phyloP scores from a whole-genome alignment of 2,113 vertebrate species.

The Malurus elegans region DNA sequence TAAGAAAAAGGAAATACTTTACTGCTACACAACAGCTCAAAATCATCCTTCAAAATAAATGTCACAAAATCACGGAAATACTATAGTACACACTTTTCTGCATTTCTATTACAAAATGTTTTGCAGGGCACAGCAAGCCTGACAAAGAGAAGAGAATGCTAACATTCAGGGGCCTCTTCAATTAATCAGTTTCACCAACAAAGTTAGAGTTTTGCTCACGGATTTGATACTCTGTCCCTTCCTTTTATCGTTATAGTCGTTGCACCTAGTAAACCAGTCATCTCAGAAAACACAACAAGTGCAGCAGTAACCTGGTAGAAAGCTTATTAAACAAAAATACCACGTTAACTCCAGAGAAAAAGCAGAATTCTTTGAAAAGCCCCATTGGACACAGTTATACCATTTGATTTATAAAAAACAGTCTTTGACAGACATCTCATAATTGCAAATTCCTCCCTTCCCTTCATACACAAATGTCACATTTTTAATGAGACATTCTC shows the following conservation, averaged over 20 bases:
- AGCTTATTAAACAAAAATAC: not conserved
- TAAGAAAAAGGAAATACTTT: not conserved
- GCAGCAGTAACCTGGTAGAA: not conserved
- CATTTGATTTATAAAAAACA: not conserved
- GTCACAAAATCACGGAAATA: not conserved
- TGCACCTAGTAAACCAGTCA: not conserved
- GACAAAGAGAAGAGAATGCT: not conserved
- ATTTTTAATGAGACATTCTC: not conserved
- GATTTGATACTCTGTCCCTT: not conserved
- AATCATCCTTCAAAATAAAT: not conserved
- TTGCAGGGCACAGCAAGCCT: not conserved
- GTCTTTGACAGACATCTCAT: not conserved
- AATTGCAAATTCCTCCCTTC: not conserved
- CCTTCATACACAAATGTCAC: not conserved
- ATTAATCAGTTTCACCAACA: not conserved
- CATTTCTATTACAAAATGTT: not conserved
- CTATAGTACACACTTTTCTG: not conserved
- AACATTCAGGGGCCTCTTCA: not conserved
- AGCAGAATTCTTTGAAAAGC: not conserved
- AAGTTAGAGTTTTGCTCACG: not conserved
- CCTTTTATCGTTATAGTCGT: not conserved
- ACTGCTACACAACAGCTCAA: not conserved
- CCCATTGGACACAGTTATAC: not conserved
- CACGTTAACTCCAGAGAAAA: not conserved
- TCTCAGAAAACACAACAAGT: not conserved